Conservation (phyloP, 1,140 invertebrate genomes). For the Fopius arisanus region DNA sequence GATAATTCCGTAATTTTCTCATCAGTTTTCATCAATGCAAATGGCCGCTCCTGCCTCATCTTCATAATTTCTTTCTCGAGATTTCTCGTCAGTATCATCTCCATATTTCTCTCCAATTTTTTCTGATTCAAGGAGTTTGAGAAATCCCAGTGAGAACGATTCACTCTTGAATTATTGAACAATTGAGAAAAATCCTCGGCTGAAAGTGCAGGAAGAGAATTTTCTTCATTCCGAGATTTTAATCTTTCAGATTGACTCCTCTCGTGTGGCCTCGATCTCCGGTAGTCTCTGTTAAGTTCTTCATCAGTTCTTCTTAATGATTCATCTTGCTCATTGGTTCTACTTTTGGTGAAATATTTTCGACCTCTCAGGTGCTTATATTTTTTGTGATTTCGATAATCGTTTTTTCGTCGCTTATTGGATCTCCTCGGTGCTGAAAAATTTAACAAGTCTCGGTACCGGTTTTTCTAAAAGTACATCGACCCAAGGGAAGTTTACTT, state of each 20-base stretch:
- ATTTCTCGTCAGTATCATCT: slow-evolving; percentile 49
- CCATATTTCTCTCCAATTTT: slow-evolving; percentile 29
- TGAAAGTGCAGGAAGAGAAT: background rate
- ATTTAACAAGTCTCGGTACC: background rate
- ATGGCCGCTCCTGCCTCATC: slow-evolving; percentile 18
- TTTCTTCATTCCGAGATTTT: background rate
- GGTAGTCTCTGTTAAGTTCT: background rate
- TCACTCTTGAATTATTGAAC: background rate
- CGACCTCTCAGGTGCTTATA: background rate
- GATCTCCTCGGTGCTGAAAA: background rate
- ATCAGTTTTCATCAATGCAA: slow-evolving; percentile 5
- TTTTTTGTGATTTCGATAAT: background rate
- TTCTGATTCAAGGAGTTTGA: background rate
- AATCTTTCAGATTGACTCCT: background rate
- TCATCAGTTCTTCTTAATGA: background rate
- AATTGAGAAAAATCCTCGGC: background rate
- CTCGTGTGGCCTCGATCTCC: background rate
- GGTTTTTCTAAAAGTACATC: no score
- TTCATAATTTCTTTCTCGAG: slow-evolving; percentile 48
- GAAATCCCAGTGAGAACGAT: background rate
- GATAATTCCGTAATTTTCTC: background rate
- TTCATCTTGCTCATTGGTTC: background rate
- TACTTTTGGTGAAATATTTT: background rate
- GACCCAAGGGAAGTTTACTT: no score
- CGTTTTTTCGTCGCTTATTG: background rate